phyloP scores from a whole-genome alignment of 1,140 invertebrate genomes.

The Meloidogyne floridensis region DNA sequence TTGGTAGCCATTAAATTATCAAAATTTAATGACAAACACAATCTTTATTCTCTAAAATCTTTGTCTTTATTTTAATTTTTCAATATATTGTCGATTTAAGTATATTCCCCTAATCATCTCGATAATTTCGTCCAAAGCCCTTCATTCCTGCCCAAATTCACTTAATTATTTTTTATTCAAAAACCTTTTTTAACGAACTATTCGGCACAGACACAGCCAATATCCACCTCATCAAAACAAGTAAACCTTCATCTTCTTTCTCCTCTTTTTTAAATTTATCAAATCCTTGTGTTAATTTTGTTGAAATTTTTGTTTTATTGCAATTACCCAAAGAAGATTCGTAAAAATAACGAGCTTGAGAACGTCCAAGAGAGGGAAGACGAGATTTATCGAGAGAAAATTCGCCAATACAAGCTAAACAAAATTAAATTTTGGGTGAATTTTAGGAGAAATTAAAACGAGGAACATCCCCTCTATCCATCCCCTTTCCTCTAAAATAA shows the following conservation, averaged over 20 bases:
- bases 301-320: not conserved
- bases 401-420: constrained; percentile 18
- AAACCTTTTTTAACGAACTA: constrained; percentile 26
- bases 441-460: too few species aligned
- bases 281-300: constrained; percentile 6
- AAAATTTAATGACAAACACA: too few species aligned
- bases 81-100: too few species aligned
- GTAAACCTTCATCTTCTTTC: not conserved
- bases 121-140: too few species aligned
- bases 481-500: too few species aligned
- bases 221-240: not conserved
- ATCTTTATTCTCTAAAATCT: too few species aligned
- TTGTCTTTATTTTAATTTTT: too few species aligned
- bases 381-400: constrained; percentile 15
- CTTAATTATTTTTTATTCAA: not conserved
- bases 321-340: constrained; percentile 6
- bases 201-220: constrained; percentile 12
- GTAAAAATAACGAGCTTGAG: constrained; percentile 23
- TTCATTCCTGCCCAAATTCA: constrained; percentile 15
- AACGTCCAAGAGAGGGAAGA: constrained; percentile 11
- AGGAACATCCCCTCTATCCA: too few species aligned
- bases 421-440: not conserved
- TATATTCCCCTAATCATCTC: too few species aligned
- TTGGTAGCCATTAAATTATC: too few species aligned
- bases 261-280: constrained; percentile 21